phyloP scores from a whole-genome alignment of 2,888 invertebrate species.

The Caenorhabditis sp. region DNA sequence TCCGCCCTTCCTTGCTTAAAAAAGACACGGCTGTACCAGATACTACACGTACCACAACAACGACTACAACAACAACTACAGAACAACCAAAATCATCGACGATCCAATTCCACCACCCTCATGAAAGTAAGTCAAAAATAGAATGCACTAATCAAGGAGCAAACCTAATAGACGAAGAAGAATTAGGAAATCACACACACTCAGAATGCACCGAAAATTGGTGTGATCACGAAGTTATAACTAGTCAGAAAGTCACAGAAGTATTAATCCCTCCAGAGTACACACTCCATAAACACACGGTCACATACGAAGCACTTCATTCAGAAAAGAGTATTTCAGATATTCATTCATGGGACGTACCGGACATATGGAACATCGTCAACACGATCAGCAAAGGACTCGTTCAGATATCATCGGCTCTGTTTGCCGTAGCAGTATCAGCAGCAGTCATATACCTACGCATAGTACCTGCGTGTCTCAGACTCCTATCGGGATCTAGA shows the following conservation, averaged over 20 bases:
- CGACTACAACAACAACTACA: background rate
- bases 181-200: background rate
- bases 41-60: no score
- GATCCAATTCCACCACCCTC: background rate
- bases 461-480: no score
- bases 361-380: background rate
- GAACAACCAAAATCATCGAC: background rate
- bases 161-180: conserved; percentile 2
- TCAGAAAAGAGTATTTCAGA: conserved; percentile 5
- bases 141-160: conserved; percentile 1
- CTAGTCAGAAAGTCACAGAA: background rate
- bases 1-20: no score
- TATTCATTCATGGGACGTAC: background rate
- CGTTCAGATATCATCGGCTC: background rate
- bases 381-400: conserved; percentile 1
- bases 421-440: background rate
- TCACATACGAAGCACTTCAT: background rate
- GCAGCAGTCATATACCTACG: background rate
- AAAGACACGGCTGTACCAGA: no score
- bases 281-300: conserved; percentile 7
- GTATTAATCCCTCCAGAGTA: background rate
- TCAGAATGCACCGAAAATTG: conserved; percentile 16
- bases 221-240: background rate
- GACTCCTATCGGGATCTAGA: background rate
- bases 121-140: background rate